Evolutionary conservation across 2,888 invertebrate genomes (phyloP), one percentile per base, ranked within the genome.

Genomic region (Anoncus sp.): DNA sequence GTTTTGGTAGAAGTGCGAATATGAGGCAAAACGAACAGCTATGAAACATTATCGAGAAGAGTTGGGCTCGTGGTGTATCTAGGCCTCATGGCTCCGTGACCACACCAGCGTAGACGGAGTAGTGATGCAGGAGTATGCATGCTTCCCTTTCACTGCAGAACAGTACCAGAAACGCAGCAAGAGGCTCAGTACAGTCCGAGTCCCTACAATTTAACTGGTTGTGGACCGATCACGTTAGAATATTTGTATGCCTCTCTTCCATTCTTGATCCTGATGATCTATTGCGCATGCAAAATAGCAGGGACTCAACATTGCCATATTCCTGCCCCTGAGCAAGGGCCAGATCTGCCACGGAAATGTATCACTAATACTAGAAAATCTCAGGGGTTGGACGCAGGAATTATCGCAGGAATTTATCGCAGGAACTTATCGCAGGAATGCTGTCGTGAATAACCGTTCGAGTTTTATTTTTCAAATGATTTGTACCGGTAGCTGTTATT

Each of bases 121-220:
- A 59, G 67, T 73, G 62, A 69, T 63, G n/a, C 47, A 47, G 22
- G 67, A 63, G 63, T 63, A 69, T 60, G 67, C 78, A 47, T 77
- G 70, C 80, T 82, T 83, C 81, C 84, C 84, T 84, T 84, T 84
- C 84, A 84, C 83, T 83, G 53, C 74, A 55, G 59, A 70, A 67
- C 55, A 76, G 67, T 73, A 67, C 75, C 45, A 65, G 74, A 70
- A 78, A 70, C 27, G 16, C 74, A 40, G 47, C 51, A 59, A 31
- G 27, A 71, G 24, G 22, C 43, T 24, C 18, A 22, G 12, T 62
- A 72, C 55, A 63, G 63, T 72, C 43, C 45, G 24, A 53, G 35
- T 31, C 20, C 55, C 43, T 45, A 22, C 7, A 63, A 22, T 18
- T 72, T 35, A 63, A 55, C 35, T n/a, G 16, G 20, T 24, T 10